Base-by-base conservation (phyloP, 1,140 invertebrate genomes). In the Mactra quadrangularis region DNA sequence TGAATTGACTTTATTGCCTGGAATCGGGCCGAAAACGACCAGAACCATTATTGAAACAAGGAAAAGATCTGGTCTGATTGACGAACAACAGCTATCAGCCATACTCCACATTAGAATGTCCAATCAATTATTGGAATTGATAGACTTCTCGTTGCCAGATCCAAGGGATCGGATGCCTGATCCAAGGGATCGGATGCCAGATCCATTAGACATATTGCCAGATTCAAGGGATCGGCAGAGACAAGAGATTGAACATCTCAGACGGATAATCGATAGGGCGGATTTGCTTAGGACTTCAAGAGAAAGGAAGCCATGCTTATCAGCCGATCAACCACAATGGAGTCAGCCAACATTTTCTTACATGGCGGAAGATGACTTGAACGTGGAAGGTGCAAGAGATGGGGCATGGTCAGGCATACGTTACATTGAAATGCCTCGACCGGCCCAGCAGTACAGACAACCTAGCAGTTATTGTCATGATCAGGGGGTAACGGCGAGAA, bases 111-210 rank as follows among this genome's bases (percentile, higher is more conserved):
- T 41, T 7, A 41, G 38, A 41, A 41, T 52, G 1, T 29, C 50
- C 13, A 19, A 52, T 50, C n/a, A 70, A 29, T 25, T 70, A 2
- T 0, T 70, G n/a, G 29, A 70, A 1, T 31, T 52, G 66, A 70
- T 70, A 11, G 66, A 70, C 19, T 70, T 70, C 29, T 70, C 66
- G 0, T 1, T 17, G 17, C 50, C 22, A 22, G n/a, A 70, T 31
- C 17, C 41, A 29, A 70, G 27, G 27, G 50, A 52, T n/a, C n/a
- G n/a, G n/a, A n/a, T n/a, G n/a, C n/a, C n/a, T n/a, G n/a, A n/a
- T n/a, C n/a, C n/a, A n/a, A n/a, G n/a, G n/a, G n/a, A n/a, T n/a
- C n/a, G n/a, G n/a, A n/a, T n/a, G n/a, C n/a, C n/a, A n/a, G n/a
- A n/a, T n/a, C n/a, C n/a, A n/a, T n/a, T n/a, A n/a, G n/a, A n/a